Percentiles rank a stretch among this genome's conserved stretches.
These are phyloP conservation scores for Gambusia affinis DNA, from an alignment of 2,113 vertebrate genomes.

Conservation along the genomic window DNA sequence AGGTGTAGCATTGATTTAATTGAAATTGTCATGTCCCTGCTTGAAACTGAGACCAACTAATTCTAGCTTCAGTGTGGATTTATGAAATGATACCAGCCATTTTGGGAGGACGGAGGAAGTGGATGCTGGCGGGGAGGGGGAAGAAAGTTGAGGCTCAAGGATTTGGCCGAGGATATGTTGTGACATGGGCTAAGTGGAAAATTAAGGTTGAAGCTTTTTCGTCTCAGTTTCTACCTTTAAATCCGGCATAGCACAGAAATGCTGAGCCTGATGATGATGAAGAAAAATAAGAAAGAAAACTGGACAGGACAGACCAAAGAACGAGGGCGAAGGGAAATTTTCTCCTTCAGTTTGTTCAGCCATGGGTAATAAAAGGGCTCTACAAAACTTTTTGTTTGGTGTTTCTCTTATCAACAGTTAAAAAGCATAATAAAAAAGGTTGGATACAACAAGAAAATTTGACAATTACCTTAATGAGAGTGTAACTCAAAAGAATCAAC, in stretches of 20 bases:
- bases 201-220: slow-evolving; percentile 42
- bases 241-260: slow-evolving; percentile 10
- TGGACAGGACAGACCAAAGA: slow-evolving; percentile 15
- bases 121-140: neutral
- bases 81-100: slow-evolving; percentile 41
- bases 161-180: slow-evolving; percentile 33
- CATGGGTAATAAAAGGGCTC: neutral
- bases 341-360: slow-evolving; percentile 8
- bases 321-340: neutral
- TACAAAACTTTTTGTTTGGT: neutral
- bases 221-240: slow-evolving; percentile 24
- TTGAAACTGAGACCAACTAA: slow-evolving; percentile 57
- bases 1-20: slow-evolving; percentile 54
- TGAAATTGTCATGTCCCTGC: slow-evolving; percentile 54
- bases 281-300: slow-evolving; percentile 19
- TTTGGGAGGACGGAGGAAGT: slow-evolving; percentile 12
- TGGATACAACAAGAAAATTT: no score
- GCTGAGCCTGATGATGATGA: slow-evolving; percentile 6
- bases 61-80: slow-evolving; percentile 46
- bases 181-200: slow-evolving; percentile 37
- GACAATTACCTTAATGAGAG: no score
- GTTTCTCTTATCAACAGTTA: no score
- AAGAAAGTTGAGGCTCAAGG: slow-evolving; percentile 5
- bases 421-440: no score
- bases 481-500: no score